Conservation (phyloP, 2,113 vertebrate genomes). For the Tetrax tetrax region DNA sequence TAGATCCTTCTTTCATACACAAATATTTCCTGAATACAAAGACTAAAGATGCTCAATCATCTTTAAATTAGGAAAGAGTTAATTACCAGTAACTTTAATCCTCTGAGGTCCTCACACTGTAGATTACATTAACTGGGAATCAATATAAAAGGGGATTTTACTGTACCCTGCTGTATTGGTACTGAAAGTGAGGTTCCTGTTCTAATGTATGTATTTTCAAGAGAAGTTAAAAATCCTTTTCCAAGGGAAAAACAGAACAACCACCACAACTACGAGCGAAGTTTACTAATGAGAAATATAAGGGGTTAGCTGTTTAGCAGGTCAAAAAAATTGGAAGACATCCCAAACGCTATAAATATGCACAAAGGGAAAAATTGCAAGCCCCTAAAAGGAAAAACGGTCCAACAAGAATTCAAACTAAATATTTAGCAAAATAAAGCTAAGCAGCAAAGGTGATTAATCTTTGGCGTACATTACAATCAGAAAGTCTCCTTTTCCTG, state of each 20-base stretch:
- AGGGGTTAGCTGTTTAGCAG: background rate
- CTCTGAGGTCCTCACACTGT: background rate
- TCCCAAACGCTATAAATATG: background rate
- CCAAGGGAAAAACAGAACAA: background rate
- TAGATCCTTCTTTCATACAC: background rate
- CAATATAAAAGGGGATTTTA: background rate
- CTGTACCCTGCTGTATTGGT: background rate
- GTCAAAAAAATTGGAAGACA: background rate
- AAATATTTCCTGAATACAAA: background rate
- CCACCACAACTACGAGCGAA: background rate
- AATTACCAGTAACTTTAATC: background rate
- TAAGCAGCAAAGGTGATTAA: background rate
- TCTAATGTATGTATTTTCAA: background rate
- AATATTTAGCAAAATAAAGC: background rate
- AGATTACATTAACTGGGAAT: background rate
- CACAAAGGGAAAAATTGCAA: background rate
- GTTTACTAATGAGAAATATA: background rate
- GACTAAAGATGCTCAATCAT: background rate
- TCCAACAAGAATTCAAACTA: background rate
- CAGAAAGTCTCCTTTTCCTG: background rate
- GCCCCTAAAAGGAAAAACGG: background rate
- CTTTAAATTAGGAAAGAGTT: background rate
- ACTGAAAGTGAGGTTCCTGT: background rate
- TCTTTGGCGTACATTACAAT: background rate
- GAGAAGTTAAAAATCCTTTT: background rate